phyloP scores from a whole-genome alignment of 2,113 vertebrate genomes.

The Vireo altiloquus region DNA sequence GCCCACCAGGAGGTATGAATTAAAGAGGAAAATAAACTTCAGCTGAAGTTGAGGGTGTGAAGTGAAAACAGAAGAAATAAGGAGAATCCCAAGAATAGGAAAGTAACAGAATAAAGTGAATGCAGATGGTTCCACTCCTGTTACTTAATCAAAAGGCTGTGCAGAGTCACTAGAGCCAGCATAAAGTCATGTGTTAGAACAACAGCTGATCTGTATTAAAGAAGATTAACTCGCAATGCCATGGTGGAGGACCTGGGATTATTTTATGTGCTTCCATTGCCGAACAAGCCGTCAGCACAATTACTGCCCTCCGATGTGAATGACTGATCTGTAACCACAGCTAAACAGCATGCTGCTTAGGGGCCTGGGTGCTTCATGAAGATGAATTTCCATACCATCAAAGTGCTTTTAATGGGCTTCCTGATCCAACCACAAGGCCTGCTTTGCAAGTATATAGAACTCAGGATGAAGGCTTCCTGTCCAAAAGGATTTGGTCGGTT shows the following conservation, averaged over 20 bases:
- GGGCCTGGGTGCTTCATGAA: conserved; percentile 77
- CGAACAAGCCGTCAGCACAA: conserved; percentile 80
- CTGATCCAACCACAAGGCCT: conserved; percentile 79
- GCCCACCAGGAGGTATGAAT: conserved; percentile 39
- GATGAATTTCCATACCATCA: conserved; percentile 86
- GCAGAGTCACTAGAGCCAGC: conserved; percentile 71
- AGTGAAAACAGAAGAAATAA: conserved; percentile 42
- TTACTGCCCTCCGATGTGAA: conserved; percentile 79
- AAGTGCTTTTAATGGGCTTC: conserved; percentile 84
- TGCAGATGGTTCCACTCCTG: conserved; percentile 71
- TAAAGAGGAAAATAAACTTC: conserved; percentile 44
- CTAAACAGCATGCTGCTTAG: conserved; percentile 80
- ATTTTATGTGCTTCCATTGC: conserved; percentile 81
- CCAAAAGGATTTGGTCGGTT: conserved; percentile 83
- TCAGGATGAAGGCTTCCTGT: conserved; percentile 80
- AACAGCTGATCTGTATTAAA: conserved; percentile 87
- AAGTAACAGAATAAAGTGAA: conserved; percentile 60
- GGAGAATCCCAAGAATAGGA: conserved; percentile 47
- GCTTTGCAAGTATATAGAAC: conserved; percentile 76
- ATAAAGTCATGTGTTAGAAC: conserved; percentile 79
- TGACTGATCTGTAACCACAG: conserved; percentile 85
- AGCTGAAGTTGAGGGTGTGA: conserved; percentile 27
- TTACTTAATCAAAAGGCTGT: conserved; percentile 76
- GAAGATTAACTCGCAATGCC: conserved; percentile 79
- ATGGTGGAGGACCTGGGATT: conserved; percentile 78